phyloP scores from a whole-genome alignment of 2,888 invertebrate genomes.

The Limnephilus rhombicus region DNA sequence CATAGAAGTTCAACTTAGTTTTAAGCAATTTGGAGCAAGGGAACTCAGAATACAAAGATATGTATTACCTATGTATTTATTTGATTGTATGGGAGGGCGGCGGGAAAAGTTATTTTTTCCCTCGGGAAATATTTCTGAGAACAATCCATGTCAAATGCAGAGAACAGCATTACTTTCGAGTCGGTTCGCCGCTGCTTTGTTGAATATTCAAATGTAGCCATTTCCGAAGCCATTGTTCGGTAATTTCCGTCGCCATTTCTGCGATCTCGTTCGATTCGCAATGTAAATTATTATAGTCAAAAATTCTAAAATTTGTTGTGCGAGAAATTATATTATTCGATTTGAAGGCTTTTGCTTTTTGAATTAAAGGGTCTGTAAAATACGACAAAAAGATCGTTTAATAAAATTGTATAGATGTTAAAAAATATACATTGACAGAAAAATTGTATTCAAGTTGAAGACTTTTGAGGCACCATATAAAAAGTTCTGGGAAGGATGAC shows the following conservation, averaged over 20 bases:
- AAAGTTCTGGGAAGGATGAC: neutral
- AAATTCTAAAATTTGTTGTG: neutral
- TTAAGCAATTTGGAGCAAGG: no score
- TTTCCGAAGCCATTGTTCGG: slow-evolving; percentile 60
- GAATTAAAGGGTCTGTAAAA: neutral
- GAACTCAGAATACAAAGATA: no score
- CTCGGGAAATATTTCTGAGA: slow-evolving; percentile 32
- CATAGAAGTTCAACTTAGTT: no score
- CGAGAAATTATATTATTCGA: neutral
- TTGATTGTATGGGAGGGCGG: neutral
- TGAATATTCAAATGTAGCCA: slow-evolving; percentile 62
- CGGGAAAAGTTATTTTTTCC: slow-evolving; percentile 21
- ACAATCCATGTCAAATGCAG: slow-evolving; percentile 44
- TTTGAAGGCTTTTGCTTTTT: neutral
- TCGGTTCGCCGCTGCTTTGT: slow-evolving; percentile 48
- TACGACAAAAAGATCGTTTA: neutral
- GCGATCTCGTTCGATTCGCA: slow-evolving; percentile 13
- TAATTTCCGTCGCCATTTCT: slow-evolving; percentile 48
- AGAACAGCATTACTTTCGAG: slow-evolving; percentile 43
- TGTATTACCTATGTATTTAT: neutral
- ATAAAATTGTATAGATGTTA: neutral
- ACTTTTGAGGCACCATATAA: neutral
- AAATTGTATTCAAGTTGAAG: neutral
- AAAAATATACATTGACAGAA: neutral
- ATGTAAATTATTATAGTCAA: neutral